Evolutionary conservation across 2,797 vertebrate genomes (phyloP).

Genomic region (Ispidina picta): DNA sequence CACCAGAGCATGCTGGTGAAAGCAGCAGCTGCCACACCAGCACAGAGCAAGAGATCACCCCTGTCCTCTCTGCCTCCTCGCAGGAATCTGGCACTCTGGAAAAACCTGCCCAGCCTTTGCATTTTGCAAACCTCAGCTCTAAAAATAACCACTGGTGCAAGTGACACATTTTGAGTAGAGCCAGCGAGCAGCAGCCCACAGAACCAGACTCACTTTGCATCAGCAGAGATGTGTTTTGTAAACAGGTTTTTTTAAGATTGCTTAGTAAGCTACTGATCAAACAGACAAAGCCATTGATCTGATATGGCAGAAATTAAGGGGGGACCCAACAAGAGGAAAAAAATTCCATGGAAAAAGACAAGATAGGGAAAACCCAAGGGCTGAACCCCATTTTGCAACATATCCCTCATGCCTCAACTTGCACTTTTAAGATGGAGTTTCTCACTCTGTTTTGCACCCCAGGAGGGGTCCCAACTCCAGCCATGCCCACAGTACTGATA

Average conservation of each 20-base stretch:
- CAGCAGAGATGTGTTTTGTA: constrained; percentile 17
- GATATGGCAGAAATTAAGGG: background rate
- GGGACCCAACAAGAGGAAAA: background rate
- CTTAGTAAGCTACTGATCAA: background rate
- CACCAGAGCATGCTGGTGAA: background rate
- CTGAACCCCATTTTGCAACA: background rate
- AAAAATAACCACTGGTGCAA: constrained; percentile 36
- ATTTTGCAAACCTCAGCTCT: constrained; percentile 40
- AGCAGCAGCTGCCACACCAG: fast-evolving
- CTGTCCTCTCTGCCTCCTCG: background rate
- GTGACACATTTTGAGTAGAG: constrained; percentile 23
- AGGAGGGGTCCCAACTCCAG: background rate
- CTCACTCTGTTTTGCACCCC: fast-evolving
- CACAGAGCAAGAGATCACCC: background rate
- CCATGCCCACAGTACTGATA: background rate
- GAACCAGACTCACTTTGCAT: constrained; percentile 6
- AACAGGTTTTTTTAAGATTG: background rate
- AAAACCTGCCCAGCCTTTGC: constrained; percentile 51
- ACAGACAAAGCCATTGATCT: background rate
- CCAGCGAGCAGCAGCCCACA: constrained; percentile 20
- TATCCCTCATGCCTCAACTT: fast-evolving
- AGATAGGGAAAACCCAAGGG: background rate
- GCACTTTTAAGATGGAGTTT: background rate
- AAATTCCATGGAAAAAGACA: fast-evolving
- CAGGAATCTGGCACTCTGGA: constrained; percentile 3